Conservation (phyloP, 2,888 invertebrate genomes). For the Bembecia ichneumoniformis region DNA sequence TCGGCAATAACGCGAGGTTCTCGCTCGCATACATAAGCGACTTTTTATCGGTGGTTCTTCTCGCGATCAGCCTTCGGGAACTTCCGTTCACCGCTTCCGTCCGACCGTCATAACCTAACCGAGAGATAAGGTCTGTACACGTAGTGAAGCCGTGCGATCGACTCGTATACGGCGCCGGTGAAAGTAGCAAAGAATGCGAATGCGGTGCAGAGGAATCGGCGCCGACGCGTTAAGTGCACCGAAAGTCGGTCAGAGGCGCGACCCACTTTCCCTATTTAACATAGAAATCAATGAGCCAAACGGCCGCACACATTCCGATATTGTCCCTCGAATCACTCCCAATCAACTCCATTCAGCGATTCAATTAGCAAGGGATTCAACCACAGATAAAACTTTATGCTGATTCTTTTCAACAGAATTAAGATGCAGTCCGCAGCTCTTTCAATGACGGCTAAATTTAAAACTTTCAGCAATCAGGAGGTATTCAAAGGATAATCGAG, state of each 20-base stretch:
- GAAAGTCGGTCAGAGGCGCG: conserved; percentile 17
- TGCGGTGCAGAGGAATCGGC: not conserved
- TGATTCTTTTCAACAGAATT: no score
- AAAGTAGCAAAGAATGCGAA: not conserved
- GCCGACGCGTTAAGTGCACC: conserved; percentile 4
- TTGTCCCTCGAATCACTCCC: not conserved
- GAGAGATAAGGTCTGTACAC: no score
- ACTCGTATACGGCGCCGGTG: no score
- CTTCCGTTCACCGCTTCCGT: not conserved
- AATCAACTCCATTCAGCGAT: no score
- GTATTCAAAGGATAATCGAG: no score
- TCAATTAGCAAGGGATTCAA: no score
- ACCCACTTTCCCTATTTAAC: conserved; percentile 21
- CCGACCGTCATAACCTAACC: not conserved
- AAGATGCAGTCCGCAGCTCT: no score
- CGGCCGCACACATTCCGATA: not conserved
- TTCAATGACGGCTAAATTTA: no score
- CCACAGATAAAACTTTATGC: no score
- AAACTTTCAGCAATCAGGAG: no score
- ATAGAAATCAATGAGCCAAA: conserved; percentile 22
- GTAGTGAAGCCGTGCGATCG: no score
- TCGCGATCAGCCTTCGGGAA: not conserved
- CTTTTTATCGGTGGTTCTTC: not conserved
- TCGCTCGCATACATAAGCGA: not conserved
- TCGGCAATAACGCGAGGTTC: conserved; percentile 1